These are phyloP conservation scores for Merodon equestris DNA, from an alignment of 2,888 invertebrate genomes.

Conservation along the genomic window DNA sequence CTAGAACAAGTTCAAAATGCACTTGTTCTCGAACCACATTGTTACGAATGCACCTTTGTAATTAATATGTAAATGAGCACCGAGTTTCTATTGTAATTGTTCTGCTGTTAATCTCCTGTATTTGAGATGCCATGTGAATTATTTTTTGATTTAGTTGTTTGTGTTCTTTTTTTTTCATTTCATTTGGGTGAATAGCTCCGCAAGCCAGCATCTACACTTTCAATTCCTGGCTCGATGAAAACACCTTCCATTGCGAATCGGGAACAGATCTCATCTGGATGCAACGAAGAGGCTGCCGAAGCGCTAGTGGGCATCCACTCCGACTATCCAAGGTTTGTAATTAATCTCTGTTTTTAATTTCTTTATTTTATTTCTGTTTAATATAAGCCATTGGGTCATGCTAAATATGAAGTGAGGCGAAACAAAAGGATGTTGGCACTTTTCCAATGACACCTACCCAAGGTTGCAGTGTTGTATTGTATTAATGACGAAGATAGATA, in stretches of 20 bases:
- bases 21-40: conserved; percentile 5
- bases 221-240: conserved; percentile 97
- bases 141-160: conserved; percentile 6
- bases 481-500: too few relatives aligned
- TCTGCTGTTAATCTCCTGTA: neutral
- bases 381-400: too few relatives aligned
- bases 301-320: conserved; percentile 94
- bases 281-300: conserved; percentile 90
- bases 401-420: too few relatives aligned
- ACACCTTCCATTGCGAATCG: conserved; percentile 81
- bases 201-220: conserved; percentile 98
- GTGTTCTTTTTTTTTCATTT: conserved; percentile 11
- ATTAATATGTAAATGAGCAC: conserved; percentile 52
- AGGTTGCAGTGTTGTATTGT: too few relatives aligned
- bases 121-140: conserved; percentile 17
- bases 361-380: neutral
- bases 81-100: conserved; percentile 10
- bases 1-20: too few relatives aligned
- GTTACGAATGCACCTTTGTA: conserved; percentile 44
- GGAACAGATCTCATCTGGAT: conserved; percentile 82
- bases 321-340: conserved; percentile 86
- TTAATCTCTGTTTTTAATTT: neutral
- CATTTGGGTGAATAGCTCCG: conserved; percentile 84
- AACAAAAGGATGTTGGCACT: too few relatives aligned
- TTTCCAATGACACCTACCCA: too few relatives aligned